Evolutionary conservation across 92 coral and sea anemone genomes (phyloP), one percentile per base, ranked within the genome.

Genomic region (Porites divaricata): DNA sequence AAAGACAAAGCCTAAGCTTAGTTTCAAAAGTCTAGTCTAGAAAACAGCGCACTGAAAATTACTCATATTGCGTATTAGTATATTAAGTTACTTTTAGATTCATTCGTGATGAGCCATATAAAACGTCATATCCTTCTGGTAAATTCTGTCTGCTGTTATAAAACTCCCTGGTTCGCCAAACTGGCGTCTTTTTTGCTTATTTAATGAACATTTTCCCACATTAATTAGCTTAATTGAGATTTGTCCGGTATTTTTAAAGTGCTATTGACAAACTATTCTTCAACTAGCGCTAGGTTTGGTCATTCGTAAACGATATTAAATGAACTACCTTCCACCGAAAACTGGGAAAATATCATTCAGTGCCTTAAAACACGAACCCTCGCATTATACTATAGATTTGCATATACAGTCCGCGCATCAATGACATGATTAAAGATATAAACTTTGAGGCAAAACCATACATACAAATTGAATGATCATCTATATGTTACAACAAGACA

Each of bases 261-360:
- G 4, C 45, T 6, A 35, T 35, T 35, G 45, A 35, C 45, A 35
- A 35, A 35, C 45, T 35, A 35, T 35, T 35, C 45, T 35, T 35
- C 4, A 6, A 35, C 45, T 35, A 35, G 45, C 45, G 45, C 45
- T 5, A 35, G 45, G 45, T 35, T 35, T 35, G 5, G 45, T 35
- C 45, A 3, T 35, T 35, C 45, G 45, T 35, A 35, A 35, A 35
- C 45, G 45, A 35, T 35, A 35, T 35, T 45, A 28, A 15, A 50
- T 48, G 22, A 22, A 12, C 13, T 11, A 15, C n/a, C 50, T 52
- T 12, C 63, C 61, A 13, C 35, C 35, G 14, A 26, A 49, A 50
- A 73, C 62, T 61, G 25, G 62, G 63, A 35, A 54, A 71, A 71
- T 49, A 71, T 71, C 4, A 70, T 41, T 68, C 17, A 70, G 74